Percentiles rank a stretch among this genome's conserved stretches.
These are phyloP conservation scores for Nansenia antarctica DNA, from an alignment of 2,113 vertebrate species.

Conservation along the genomic window DNA sequence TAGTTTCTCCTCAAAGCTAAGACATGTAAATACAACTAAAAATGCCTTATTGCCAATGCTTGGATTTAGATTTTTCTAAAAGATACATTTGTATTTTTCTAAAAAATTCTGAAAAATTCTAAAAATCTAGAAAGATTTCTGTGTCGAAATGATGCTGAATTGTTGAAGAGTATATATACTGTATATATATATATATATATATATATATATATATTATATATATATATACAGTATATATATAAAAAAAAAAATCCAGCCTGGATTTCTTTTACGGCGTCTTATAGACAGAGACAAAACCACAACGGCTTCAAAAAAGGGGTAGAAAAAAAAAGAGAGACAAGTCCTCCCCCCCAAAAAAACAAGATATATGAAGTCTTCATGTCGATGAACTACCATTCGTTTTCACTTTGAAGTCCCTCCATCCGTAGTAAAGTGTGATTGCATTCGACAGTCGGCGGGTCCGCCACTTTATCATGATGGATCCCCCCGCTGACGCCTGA, in stretches of 20 bases:
- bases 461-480: slow-evolving; percentile 68
- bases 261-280: slow-evolving; percentile 11
- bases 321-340: slow-evolving; percentile 39
- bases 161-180: too few relatives aligned
- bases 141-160: not conserved
- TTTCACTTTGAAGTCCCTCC: slow-evolving; percentile 78
- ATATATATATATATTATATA: too few relatives aligned
- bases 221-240: too few relatives aligned
- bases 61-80: too few relatives aligned
- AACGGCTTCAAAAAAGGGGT: not conserved
- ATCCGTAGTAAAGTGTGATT: slow-evolving; percentile 80
- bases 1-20: not conserved
- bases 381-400: slow-evolving; percentile 80
- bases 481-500: slow-evolving; percentile 43
- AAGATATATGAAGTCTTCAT: slow-evolving; percentile 82
- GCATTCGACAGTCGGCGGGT: slow-evolving; percentile 69
- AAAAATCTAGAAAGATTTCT: too few relatives aligned
- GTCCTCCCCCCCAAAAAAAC: slow-evolving; percentile 52
- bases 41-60: not conserved
- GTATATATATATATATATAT: too few relatives aligned
- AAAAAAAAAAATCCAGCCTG: too few relatives aligned
- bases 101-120: not conserved
- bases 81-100: not conserved
- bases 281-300: slow-evolving; percentile 35
- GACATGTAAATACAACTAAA: not conserved